phyloP scores from a whole-genome alignment of 2,113 vertebrate genomes.

The Pandion haliaetus region DNA sequence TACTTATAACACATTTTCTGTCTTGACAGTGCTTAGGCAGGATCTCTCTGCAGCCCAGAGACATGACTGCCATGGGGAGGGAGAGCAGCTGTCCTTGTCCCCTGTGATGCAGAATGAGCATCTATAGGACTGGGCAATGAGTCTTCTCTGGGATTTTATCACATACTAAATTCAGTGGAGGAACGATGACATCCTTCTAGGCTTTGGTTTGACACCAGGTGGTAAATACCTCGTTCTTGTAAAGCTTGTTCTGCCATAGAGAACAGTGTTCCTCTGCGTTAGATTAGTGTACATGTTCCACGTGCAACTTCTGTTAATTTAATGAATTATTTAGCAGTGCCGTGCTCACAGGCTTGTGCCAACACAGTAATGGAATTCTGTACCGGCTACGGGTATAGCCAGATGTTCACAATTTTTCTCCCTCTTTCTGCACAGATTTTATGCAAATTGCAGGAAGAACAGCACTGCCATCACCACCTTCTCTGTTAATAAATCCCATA shows the following conservation, averaged over 20 bases:
- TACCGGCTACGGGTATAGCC: neutral
- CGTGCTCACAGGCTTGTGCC: constrained; percentile 22
- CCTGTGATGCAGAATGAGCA: neutral
- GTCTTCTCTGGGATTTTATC: neutral
- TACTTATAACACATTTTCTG: neutral
- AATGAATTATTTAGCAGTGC: constrained; percentile 64
- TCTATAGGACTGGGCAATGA: fast-evolving
- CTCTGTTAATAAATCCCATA: constrained; percentile 2
- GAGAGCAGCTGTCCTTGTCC: neutral
- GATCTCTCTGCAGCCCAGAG: neutral
- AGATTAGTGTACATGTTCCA: constrained; percentile 7
- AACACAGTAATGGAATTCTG: constrained; percentile 31
- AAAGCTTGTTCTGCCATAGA: constrained; percentile 4
- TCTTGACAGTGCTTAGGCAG: neutral
- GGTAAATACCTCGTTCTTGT: neutral
- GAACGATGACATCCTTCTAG: neutral
- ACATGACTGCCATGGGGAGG: neutral
- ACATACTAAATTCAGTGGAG: neutral
- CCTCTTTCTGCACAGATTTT: constrained; percentile 43
- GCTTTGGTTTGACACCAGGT: neutral
- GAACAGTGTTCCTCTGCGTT: neutral
- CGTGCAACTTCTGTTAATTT: constrained; percentile 37
- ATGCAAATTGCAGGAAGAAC: constrained; percentile 38
- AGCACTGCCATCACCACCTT: neutral
- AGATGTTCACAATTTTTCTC: constrained; percentile 64